These are phyloP conservation scores for Nerophis ophidion DNA, from an alignment of 2,113 vertebrate species.

Conservation along the genomic window DNA sequence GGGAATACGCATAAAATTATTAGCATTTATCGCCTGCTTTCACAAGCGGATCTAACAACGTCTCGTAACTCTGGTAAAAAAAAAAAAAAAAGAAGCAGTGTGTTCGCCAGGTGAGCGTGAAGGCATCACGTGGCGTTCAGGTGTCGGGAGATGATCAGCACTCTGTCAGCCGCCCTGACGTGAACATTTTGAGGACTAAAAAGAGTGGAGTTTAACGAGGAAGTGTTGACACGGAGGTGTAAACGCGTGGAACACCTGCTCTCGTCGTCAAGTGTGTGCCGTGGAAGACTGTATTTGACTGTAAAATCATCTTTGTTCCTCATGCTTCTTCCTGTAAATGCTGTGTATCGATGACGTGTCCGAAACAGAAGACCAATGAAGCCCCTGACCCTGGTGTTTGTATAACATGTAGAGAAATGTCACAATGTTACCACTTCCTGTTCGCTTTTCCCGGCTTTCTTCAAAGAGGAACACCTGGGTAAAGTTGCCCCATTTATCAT, in stretches of 20 bases:
- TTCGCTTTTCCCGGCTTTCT: slow-evolving; percentile 52
- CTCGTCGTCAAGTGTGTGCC: slow-evolving; percentile 33
- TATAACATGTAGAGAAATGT: slow-evolving; percentile 50
- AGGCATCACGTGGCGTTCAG: slow-evolving; percentile 54
- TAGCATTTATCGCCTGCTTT: neutral
- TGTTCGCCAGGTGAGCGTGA: slow-evolving; percentile 49
- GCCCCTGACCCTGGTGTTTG: slow-evolving; percentile 57
- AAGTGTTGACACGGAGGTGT: slow-evolving; percentile 33
- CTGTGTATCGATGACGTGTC: slow-evolving; percentile 60
- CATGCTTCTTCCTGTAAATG: slow-evolving; percentile 58
- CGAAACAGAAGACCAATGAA: slow-evolving; percentile 44
- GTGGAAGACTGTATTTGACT: slow-evolving; percentile 13
- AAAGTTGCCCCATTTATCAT: too few relatives aligned
- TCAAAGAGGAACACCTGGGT: slow-evolving; percentile 37
- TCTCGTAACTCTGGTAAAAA: too few relatives aligned
- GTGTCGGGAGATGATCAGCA: slow-evolving; percentile 68
- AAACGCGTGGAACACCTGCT: slow-evolving; percentile 36
- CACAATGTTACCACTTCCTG: slow-evolving; percentile 46
- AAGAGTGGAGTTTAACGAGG: slow-evolving; percentile 4
- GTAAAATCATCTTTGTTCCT: slow-evolving; percentile 31
- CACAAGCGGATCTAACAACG: too few relatives aligned
- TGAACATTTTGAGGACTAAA: too few relatives aligned
- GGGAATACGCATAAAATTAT: slow-evolving; percentile 16
- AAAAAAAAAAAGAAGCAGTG: slow-evolving; percentile 10
- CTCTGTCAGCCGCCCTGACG: slow-evolving; percentile 73